Base-by-base conservation (phyloP, 2,113 vertebrate species). In the Prionailurus bengalensis region DNA sequence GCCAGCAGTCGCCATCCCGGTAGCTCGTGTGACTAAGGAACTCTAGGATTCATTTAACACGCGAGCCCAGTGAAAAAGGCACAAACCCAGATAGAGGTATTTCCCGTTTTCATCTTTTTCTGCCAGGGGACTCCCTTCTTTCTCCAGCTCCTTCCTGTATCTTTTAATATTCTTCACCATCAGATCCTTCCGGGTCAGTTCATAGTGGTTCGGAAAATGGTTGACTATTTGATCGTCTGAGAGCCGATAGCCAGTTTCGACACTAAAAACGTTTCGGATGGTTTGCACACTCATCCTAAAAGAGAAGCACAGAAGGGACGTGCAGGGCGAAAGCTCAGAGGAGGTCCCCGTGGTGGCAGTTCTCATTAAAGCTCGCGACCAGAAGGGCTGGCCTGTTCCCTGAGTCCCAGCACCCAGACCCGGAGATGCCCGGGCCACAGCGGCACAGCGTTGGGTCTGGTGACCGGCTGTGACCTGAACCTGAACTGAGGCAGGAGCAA, bases 131-230 rank as follows among this genome's bases (percentile, higher is more conserved):
- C 99, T 99, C 83, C 99, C 98, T 97, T 99, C 99, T 92, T 99
- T 99, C 97, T 99, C 99, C 88, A 99, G 98, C 68, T 99, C 99
- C 89, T 99, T 99, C 85, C 99, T 99, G 95, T 99, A 99, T 48
- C 99, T 99, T 73, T 99, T 99, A 87, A 99, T 99, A 94, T 99
- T 99, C 98, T 99, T 99, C 95, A 99, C 99, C 99, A 99, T 99
- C 98, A 99, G 98, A 93, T 99, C 99, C 96, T 99, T 99, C 51
- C 99, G 99, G 58, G 99, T 99, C 97, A 99, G 98, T 73, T 99
- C 99, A 16, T 99, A 99, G 98, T 99, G 99, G 98, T 99, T 99
- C 51, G 99, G 99, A 85, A 99, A 99, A 86, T 99, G 99, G 98
- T 99, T 99, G 92, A 99, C 99, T 97, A 99, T 99, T 97, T 99